Conservation (phyloP, 2,113 vertebrate species). For the Philantomba maxwellii region DNA sequence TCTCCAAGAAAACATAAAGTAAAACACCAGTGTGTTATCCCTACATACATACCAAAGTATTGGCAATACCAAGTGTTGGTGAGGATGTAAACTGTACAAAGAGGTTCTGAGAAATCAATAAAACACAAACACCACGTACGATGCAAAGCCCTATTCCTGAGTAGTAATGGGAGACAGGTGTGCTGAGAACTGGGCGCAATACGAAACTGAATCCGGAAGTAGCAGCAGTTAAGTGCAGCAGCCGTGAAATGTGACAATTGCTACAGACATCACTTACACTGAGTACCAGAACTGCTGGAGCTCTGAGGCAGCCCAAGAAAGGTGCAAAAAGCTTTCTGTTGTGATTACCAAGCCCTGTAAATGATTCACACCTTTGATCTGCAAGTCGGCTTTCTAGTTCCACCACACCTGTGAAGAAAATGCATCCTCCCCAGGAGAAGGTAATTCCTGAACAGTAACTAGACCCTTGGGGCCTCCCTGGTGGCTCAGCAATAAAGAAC, state of each 20-base stretch:
- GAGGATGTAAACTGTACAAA: neutral
- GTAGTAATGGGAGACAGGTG: neutral
- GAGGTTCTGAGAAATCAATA: neutral
- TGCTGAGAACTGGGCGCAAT: neutral
- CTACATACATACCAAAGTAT: neutral
- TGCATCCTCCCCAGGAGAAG: neutral
- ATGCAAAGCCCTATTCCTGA: neutral
- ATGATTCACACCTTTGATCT: neutral
- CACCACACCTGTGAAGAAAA: neutral
- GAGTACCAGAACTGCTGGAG: neutral
- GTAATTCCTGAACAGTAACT: neutral
- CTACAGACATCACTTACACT: neutral
- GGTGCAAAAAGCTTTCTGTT: neutral
- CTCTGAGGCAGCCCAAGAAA: neutral
- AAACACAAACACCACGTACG: neutral
- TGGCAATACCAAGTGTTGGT: neutral
- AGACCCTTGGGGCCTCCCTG: neutral
- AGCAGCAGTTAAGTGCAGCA: neutral
- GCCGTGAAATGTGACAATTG: rapidly evolving
- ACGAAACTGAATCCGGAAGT: neutral
- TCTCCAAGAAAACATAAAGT: neutral
- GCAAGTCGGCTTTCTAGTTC: neutral
- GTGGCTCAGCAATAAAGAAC: neutral
- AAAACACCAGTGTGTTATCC: neutral
- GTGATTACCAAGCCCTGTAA: neutral